Evolutionary conservation across 2,888 invertebrate genomes (phyloP).

Genomic region (Thymelicus lineola): DNA sequence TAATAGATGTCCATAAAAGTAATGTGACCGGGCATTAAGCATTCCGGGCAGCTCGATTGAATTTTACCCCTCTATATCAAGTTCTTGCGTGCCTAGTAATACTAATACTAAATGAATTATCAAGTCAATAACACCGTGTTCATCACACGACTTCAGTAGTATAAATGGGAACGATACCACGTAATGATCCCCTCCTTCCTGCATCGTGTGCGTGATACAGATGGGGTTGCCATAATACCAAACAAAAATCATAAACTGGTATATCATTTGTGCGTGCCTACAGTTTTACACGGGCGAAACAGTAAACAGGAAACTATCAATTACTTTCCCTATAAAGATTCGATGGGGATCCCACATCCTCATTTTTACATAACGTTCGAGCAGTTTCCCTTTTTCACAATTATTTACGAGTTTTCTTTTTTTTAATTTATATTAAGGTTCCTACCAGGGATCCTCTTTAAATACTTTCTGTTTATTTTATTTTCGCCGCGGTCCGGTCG

Average conservation of each 20-base stretch:
- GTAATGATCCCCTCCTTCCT: constrained; percentile 64
- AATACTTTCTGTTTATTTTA: constrained; percentile 60
- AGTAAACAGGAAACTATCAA: constrained; percentile 77
- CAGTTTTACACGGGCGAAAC: constrained; percentile 74
- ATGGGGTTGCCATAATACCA: constrained; percentile 61
- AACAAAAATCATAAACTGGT: constrained; percentile 65
- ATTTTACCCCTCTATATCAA: constrained; percentile 48
- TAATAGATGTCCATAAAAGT: constrained; percentile 42
- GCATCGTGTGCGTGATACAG: constrained; percentile 75
- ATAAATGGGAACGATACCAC: constrained; percentile 65
- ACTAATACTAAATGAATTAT: constrained; percentile 75
- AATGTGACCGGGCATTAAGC: constrained; percentile 57
- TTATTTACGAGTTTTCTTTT: constrained; percentile 22
- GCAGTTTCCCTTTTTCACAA: constrained; percentile 30
- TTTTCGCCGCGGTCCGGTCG: constrained; percentile 67
- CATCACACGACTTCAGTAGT: constrained; percentile 68
- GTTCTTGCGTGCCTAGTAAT: constrained; percentile 73
- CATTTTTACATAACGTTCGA: constrained; percentile 49
- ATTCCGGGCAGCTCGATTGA: constrained; percentile 58
- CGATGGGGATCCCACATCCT: constrained; percentile 63
- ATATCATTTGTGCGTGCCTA: constrained; percentile 73
- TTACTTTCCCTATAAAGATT: constrained; percentile 77
- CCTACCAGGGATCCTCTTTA: constrained; percentile 40
- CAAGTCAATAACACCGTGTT: constrained; percentile 72
- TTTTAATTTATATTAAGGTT: constrained; percentile 33